phyloP scores from a whole-genome alignment of 2,888 invertebrate genomes.

The Diarsia rubi region DNA sequence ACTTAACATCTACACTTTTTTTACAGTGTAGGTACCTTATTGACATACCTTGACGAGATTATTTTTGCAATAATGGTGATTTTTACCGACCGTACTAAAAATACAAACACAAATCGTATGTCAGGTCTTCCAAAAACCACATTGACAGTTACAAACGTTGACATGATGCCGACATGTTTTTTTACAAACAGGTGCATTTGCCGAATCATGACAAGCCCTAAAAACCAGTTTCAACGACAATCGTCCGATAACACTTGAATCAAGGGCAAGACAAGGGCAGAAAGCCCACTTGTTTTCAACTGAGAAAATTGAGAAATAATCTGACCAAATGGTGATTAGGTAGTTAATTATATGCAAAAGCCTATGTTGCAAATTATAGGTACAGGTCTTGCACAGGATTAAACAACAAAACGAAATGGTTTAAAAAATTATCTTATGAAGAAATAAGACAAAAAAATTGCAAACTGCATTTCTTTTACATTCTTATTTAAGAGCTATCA shows the following conservation, averaged over 20 bases:
- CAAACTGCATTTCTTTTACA: no score
- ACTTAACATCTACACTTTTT: constrained; percentile 7
- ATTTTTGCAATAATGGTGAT: neutral
- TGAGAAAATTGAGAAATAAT: neutral
- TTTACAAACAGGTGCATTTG: constrained; percentile 44
- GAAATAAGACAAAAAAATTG: no score
- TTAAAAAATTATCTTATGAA: no score
- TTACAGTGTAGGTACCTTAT: neutral
- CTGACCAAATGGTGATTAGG: neutral
- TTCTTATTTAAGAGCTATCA: no score
- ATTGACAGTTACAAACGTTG: constrained; percentile 16
- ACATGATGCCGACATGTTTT: constrained; percentile 24
- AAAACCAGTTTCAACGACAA: constrained; percentile 51
- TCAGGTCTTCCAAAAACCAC: no score
- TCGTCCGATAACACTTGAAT: constrained; percentile 42
- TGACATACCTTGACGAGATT: neutral
- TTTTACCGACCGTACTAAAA: neutral
- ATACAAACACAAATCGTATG: neutral
- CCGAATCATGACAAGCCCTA: constrained; percentile 47
- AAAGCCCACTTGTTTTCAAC: neutral
- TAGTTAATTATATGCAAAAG: neutral
- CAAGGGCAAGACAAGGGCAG: constrained; percentile 13
- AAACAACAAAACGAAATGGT: no score
- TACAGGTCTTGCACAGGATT: no score
- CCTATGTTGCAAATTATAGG: neutral